Conservation (phyloP, 2,113 vertebrate genomes). For the Phrynosoma blainvillii region DNA sequence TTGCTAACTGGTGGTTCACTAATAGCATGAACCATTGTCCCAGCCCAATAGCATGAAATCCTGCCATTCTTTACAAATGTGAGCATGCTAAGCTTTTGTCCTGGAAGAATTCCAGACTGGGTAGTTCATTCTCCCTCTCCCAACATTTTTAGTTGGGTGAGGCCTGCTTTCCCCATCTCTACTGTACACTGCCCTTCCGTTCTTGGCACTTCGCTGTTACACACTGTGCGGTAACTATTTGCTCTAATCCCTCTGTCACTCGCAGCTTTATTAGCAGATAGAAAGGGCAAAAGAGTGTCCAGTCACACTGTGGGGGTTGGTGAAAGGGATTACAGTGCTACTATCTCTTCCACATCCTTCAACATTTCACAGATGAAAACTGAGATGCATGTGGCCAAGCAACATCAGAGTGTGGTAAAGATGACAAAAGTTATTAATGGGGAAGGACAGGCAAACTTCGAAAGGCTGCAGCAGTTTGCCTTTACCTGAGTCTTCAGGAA, state of each 20-base stretch:
- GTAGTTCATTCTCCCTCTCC: background rate
- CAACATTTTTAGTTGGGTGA: background rate
- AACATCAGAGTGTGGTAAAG: no score
- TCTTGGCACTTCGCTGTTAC: background rate
- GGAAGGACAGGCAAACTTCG: no score
- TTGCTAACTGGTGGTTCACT: background rate
- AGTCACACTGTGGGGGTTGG: background rate
- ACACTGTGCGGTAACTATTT: background rate
- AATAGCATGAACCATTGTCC: background rate
- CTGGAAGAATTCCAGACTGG: constrained; percentile 4
- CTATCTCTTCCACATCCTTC: background rate
- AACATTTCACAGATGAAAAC: no score
- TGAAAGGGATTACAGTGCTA: background rate
- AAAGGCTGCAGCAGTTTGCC: no score
- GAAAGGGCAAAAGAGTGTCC: background rate
- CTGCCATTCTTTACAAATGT: constrained; percentile 4
- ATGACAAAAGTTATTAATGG: background rate
- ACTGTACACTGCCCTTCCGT: background rate
- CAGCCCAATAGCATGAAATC: constrained; percentile 24
- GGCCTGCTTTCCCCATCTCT: background rate
- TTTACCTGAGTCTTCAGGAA: no score
- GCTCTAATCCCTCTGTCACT: background rate
- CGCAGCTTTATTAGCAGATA: background rate
- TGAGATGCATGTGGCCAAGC: no score
- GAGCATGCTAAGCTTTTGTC: background rate